Conservation (phyloP, 2,113 vertebrate genomes). For the Nematolebias whitei region DNA sequence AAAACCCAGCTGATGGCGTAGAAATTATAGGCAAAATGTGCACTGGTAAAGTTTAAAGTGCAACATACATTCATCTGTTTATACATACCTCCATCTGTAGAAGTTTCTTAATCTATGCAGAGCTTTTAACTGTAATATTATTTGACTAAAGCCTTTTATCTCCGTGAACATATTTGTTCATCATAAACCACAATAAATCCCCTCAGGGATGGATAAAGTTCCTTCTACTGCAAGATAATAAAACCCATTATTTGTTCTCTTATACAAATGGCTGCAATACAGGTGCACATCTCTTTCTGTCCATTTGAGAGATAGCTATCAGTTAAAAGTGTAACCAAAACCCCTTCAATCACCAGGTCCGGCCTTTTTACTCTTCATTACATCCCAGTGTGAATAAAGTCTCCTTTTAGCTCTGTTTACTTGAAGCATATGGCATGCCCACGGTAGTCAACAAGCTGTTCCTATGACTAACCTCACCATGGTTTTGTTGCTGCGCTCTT, state of each 20-base stretch:
- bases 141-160: slow-evolving; percentile 52
- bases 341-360: slow-evolving; percentile 47
- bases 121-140: slow-evolving; percentile 29
- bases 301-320: slow-evolving; percentile 73
- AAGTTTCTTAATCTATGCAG: slow-evolving; percentile 5
- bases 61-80: slow-evolving; percentile 7
- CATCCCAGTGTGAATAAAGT: slow-evolving; percentile 57
- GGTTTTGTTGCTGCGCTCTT: slow-evolving; percentile 29
- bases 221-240: slow-evolving; percentile 62
- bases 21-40: slow-evolving; percentile 16
- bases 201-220: slow-evolving; percentile 61
- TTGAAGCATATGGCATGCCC: slow-evolving; percentile 65
- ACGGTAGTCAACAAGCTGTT: slow-evolving; percentile 63
- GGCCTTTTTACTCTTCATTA: slow-evolving; percentile 41
- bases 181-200: slow-evolving; percentile 39
- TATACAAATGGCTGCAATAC: slow-evolving; percentile 56
- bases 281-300: slow-evolving; percentile 59
- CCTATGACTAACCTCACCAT: slow-evolving; percentile 46
- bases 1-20: slow-evolving; percentile 22
- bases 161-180: slow-evolving; percentile 55
- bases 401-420: slow-evolving; percentile 70
- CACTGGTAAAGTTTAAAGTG: slow-evolving; percentile 7
- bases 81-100: slow-evolving; percentile 1
- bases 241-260: slow-evolving; percentile 69
- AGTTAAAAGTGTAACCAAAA: slow-evolving; percentile 77